Evolutionary conservation across 2,113 vertebrate genomes (phyloP).

Genomic region (Ceyx melanurus): DNA sequence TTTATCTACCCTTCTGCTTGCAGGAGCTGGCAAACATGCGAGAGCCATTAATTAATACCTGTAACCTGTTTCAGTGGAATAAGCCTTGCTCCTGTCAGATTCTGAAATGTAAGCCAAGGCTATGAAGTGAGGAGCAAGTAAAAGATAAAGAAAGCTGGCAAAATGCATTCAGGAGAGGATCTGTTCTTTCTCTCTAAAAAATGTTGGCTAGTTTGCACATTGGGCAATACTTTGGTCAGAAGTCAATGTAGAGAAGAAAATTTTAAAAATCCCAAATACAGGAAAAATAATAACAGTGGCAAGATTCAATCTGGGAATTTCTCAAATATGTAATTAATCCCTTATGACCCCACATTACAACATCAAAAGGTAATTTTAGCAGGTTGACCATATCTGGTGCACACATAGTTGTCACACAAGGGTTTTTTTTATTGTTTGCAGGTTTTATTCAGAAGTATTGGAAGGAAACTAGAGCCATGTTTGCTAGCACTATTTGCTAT

Average conservation of each 20-base stretch:
- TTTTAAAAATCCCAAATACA: fast-evolving
- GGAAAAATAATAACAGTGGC: neutral
- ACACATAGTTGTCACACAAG: fast-evolving
- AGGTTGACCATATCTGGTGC: neutral
- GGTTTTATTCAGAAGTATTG: neutral
- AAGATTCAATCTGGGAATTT: neutral
- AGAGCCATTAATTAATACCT: slow-evolving; percentile 58
- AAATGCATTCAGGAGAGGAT: neutral
- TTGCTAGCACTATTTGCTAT: neutral
- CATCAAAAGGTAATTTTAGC: neutral
- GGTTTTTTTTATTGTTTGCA: neutral
- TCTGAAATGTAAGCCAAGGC: slow-evolving; percentile 6
- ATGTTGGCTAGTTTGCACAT: neutral
- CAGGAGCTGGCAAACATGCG: slow-evolving; percentile 46
- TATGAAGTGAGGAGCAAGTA: neutral
- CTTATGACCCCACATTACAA: neutral
- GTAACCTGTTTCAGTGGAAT: slow-evolving; percentile 38
- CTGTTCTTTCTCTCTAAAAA: neutral
- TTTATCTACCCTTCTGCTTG: slow-evolving; percentile 3
- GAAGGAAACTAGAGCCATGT: neutral
- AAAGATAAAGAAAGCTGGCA: neutral
- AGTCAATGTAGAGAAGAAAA: neutral
- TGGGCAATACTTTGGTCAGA: neutral
- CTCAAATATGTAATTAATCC: neutral
- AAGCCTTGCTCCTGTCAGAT: neutral